A percentile compares a stretch with the other conserved stretches of the same genome.
Conservation (phyloP, 2,888 invertebrate genomes). For the Hirtodrosophila histrioides region DNA sequence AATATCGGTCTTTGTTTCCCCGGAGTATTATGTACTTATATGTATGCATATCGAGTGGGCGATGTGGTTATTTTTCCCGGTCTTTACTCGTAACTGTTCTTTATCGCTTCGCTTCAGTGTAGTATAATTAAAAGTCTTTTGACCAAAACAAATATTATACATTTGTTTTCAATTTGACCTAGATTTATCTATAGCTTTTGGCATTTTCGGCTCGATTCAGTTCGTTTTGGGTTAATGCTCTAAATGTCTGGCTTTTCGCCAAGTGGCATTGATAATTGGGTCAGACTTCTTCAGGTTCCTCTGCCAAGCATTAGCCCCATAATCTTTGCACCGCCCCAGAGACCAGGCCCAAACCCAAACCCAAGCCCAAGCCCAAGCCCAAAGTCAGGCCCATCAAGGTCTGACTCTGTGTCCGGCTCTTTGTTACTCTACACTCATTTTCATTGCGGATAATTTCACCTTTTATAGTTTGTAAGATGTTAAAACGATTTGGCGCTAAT, state of each 20-base stretch:
- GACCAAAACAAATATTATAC: constrained; percentile 38
- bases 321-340: constrained; percentile 34
- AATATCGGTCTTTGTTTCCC: not conserved
- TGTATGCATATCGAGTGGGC: constrained; percentile 1
- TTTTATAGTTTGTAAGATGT: constrained; percentile 60
- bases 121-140: constrained; percentile 35
- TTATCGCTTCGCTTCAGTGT: constrained; percentile 8
- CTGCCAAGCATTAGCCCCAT: constrained; percentile 35
- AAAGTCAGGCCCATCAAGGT: constrained; percentile 27
- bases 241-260: constrained; percentile 40
- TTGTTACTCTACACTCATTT: constrained; percentile 50
- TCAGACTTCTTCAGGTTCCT: constrained; percentile 30
- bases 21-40: too few relatives aligned
- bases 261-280: constrained; percentile 49
- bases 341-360: constrained; percentile 5
- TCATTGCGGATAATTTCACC: constrained; percentile 71
- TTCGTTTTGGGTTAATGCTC: constrained; percentile 48
- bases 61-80: not conserved
- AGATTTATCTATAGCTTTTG: constrained; percentile 22
- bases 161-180: constrained; percentile 47
- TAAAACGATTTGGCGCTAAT: constrained; percentile 69
- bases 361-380: constrained; percentile 1
- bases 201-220: constrained; percentile 40
- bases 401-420: constrained; percentile 61
- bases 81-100: constrained; percentile 21